These are phyloP conservation scores for Rynchops niger DNA, from an alignment of 2,113 vertebrate genomes.

Conservation along the genomic window DNA sequence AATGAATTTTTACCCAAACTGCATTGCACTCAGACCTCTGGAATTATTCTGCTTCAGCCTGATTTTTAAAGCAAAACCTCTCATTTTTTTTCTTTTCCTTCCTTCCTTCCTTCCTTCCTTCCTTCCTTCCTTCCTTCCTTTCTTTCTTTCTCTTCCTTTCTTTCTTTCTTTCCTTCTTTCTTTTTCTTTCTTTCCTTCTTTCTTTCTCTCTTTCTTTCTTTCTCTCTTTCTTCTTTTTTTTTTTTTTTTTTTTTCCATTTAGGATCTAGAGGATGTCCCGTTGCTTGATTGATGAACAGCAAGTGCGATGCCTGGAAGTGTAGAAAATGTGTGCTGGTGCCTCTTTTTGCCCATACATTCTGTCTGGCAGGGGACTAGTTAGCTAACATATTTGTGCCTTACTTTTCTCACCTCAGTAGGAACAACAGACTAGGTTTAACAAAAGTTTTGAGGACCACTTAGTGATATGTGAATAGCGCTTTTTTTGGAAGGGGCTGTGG, in stretches of 20 bases:
- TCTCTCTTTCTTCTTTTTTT: background rate
- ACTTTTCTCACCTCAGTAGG: background rate
- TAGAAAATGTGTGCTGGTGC: background rate
- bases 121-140: background rate
- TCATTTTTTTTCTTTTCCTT: background rate
- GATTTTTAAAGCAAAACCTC: background rate
- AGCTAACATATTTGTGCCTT: background rate
- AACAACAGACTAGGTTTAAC: background rate
- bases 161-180: too few species aligned
- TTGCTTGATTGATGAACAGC: background rate
- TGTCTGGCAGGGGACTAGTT: background rate
- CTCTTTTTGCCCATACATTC: background rate
- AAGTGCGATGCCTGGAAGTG: background rate
- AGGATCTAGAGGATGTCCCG: background rate
- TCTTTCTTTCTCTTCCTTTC: too few species aligned
- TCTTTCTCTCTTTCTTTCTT: too few species aligned
- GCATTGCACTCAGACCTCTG: background rate
- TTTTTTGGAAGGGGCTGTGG: background rate
- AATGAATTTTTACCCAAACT: constrained; percentile 13
- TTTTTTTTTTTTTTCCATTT: too few species aligned
- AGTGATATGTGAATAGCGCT: fast-evolving
- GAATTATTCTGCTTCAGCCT: background rate
- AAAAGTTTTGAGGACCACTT: background rate
- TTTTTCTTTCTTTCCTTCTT: too few species aligned
- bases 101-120: background rate